Evolutionary conservation across 2,113 vertebrate genomes (phyloP), one percentile per base, ranked within the genome.

Genomic region (Colossoma macropomum): DNA sequence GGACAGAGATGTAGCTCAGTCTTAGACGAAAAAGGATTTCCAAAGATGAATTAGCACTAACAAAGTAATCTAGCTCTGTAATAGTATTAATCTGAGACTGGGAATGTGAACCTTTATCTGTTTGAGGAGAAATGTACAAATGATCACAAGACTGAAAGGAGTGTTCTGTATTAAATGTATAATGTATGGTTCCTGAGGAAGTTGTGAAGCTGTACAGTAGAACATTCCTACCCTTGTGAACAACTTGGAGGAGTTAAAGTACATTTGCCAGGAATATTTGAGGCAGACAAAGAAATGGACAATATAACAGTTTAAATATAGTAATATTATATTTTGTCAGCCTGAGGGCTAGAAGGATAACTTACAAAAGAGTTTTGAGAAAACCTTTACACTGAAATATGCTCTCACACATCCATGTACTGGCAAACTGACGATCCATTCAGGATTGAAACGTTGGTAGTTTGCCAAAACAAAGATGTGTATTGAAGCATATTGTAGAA

Each of bases 21-120:
- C 11, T 25, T 71, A 7, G 1, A 71, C 23, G 12, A 5, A 45
- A 41, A 45, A 41, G 34, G 12, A 45, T 45, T 45, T n/a, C 23
- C 34, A 45, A 0, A 13, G 38, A 71, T 41, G 34, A 45, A 71
- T 71, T 71, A 71, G 21, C 38, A 71, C 23, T 45, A 71, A 25
- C 72, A 75, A 56, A 54, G 50, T 56, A 15, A 32, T 75, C 28
- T 72, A 72, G 70, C 41, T 50, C 48, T 75, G 50, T 28, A 75
- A 9, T 75, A 56, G 27, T 56, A 32, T 71, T 38, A 38, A 71
- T 41, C 34, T 45, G 66, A 62, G n/a, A 15, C 38, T 38, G 66
- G 27, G 21, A n/a, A 71, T n/a, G 34, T 15, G 11, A 1, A 71
- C 68, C 68, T 12, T 62, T 27, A 62, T 62, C 21, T n/a, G 1